Evolutionary conservation across 2,888 invertebrate genomes (phyloP).

Genomic region (Oligia fasciuncula): DNA sequence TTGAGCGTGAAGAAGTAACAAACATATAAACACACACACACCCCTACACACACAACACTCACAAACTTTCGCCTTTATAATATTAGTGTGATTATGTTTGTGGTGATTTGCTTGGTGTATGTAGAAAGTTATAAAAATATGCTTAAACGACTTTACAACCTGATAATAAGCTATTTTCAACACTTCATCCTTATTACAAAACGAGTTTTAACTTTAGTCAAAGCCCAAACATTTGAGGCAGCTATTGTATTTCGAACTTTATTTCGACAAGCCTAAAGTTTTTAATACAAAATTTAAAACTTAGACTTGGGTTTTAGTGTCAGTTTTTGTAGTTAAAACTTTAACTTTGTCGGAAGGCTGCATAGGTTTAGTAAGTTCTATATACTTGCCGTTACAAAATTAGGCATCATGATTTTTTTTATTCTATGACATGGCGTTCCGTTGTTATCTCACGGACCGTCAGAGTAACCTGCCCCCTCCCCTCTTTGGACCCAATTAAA

Average conservation of each 20-base stretch:
- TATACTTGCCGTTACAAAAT: not conserved
- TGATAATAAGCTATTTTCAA: not conserved
- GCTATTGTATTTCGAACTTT: not conserved
- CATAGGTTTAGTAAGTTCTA: not conserved
- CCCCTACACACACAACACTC: too few species aligned
- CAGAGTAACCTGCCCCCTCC: not conserved
- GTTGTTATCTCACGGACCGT: not conserved
- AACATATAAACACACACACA: too few species aligned
- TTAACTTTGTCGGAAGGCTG: not conserved
- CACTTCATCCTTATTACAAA: not conserved
- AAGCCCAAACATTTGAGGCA: not conserved
- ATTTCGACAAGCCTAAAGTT: not conserved
- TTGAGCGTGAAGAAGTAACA: too few species aligned
- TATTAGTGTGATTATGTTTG: too few species aligned
- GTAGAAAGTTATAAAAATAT: not conserved
- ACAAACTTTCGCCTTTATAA: too few species aligned
- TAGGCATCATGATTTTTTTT: not conserved
- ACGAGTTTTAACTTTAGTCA: not conserved
- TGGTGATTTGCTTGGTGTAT: not conserved
- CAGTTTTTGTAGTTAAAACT: not conserved
- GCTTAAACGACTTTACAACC: not conserved
- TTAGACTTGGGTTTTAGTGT: not conserved
- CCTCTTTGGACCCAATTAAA: slow-evolving; percentile 36
- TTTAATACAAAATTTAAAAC: not conserved
- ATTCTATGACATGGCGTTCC: not conserved